phyloP scores from a whole-genome alignment of 2,113 vertebrate genomes.

The Grus americana region DNA sequence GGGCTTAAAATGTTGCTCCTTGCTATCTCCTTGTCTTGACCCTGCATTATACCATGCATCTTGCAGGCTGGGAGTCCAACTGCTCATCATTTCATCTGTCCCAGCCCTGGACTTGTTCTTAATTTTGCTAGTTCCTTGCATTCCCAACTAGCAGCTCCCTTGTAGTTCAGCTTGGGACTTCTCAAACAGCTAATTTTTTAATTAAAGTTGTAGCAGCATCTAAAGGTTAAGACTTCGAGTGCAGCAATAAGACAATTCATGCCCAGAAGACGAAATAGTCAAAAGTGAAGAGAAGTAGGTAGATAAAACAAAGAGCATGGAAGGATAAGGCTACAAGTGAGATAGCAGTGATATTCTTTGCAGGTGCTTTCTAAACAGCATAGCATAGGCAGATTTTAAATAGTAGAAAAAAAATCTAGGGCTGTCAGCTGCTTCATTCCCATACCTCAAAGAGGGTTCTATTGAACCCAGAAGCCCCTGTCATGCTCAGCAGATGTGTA shows the following conservation, averaged over 20 bases:
- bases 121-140: not conserved
- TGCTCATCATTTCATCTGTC: not conserved
- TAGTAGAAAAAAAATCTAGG: not conserved
- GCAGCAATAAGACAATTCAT: not conserved
- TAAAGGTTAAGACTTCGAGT: not conserved
- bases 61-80: not conserved
- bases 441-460: not conserved
- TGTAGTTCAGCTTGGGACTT: not conserved
- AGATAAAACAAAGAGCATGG: not conserved
- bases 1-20: not conserved
- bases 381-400: not conserved
- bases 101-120: not conserved
- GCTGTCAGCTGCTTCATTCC: not conserved
- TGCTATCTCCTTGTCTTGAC: not conserved
- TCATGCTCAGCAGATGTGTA: not conserved
- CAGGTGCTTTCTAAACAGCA: not conserved
- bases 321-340: not conserved
- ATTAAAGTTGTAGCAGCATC: not conserved
- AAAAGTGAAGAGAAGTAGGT: not conserved
- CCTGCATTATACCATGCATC: no score
- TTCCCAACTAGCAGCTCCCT: not conserved
- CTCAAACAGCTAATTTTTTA: not conserved
- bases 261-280: not conserved
- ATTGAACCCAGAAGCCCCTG: not conserved
- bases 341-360: not conserved